These are phyloP conservation scores for Baronia brevicornis DNA, from an alignment of 2,888 invertebrate genomes.

Conservation along the genomic window DNA sequence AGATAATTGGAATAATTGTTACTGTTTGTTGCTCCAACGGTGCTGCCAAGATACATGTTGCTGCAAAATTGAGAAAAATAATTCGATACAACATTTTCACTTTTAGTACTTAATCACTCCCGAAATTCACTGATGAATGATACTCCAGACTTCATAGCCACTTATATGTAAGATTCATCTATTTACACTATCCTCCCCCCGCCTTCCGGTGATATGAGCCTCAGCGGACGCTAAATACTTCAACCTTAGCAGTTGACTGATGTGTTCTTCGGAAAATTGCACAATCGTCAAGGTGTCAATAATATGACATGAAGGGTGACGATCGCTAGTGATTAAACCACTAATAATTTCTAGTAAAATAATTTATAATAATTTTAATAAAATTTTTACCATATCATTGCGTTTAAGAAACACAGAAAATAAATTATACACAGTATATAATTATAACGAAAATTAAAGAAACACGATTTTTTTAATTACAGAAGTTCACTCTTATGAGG, in stretches of 20 bases:
- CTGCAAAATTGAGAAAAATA: conserved; percentile 34
- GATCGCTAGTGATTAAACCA: conserved; percentile 41
- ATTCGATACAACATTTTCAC: conserved; percentile 48
- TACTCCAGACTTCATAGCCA: conserved; percentile 59
- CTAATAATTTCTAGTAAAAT: conserved; percentile 34
- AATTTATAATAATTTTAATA: no score
- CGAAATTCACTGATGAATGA: conserved; percentile 55
- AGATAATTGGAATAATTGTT: conserved; percentile 66
- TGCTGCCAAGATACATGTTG: conserved; percentile 37
- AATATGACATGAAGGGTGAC: conserved; percentile 56
- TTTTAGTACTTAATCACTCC: conserved; percentile 35
- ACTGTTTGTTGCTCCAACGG: conserved; percentile 46
- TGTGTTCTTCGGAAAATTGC: conserved; percentile 69
- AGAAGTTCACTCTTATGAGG: no score
- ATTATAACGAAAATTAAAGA: no score
- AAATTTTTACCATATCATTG: no score
- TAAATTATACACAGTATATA: no score
- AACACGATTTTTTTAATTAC: no score
- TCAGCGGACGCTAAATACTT: conserved; percentile 69
- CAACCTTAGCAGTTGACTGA: conserved; percentile 69
- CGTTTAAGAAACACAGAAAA: no score
- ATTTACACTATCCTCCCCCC: conserved; percentile 72
- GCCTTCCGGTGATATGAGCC: conserved; percentile 54
- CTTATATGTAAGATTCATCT: conserved; percentile 70
- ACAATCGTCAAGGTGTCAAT: conserved; percentile 66